phyloP scores from a whole-genome alignment of 2,113 vertebrate species.

The Bubo scandiacus region DNA sequence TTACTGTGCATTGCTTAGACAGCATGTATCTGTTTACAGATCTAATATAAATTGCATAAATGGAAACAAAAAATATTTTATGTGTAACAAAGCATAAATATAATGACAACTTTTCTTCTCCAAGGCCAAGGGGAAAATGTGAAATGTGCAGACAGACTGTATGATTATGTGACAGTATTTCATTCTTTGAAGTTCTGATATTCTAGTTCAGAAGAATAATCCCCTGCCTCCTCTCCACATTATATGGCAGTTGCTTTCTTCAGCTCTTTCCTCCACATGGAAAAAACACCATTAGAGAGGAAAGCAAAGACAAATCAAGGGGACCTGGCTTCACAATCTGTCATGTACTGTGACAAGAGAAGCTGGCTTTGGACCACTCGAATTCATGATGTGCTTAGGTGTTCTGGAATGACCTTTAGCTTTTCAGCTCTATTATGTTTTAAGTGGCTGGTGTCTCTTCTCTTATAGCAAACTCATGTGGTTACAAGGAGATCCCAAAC shows the following conservation, averaged over 20 bases:
- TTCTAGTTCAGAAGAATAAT: not conserved
- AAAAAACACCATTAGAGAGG: not conserved
- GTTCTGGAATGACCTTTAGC: not conserved
- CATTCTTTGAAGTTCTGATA: not conserved
- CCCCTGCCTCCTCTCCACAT: not conserved
- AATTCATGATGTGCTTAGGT: not conserved
- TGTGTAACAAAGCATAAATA: slow-evolving; percentile 4
- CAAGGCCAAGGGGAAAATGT: not conserved
- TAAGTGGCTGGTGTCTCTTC: not conserved
- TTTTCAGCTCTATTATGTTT: not conserved
- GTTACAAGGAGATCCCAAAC: not conserved
- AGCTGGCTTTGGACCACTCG: not conserved
- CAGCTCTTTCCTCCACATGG: not conserved
- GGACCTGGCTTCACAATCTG: not conserved
- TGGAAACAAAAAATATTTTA: slow-evolving; percentile 46
- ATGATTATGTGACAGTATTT: not conserved
- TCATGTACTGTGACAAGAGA: not conserved
- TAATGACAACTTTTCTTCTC: not conserved
- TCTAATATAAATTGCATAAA: slow-evolving; percentile 51
- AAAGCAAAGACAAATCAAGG: not conserved
- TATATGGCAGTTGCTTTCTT: not conserved
- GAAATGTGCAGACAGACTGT: not conserved
- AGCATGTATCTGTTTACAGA: slow-evolving; percentile 57
- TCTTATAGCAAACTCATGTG: not conserved
- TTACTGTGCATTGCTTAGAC: slow-evolving; percentile 15